These are phyloP conservation scores for Teleogryllus occipitalis DNA, from an alignment of 1,140 invertebrate species.

Conservation along the genomic window DNA sequence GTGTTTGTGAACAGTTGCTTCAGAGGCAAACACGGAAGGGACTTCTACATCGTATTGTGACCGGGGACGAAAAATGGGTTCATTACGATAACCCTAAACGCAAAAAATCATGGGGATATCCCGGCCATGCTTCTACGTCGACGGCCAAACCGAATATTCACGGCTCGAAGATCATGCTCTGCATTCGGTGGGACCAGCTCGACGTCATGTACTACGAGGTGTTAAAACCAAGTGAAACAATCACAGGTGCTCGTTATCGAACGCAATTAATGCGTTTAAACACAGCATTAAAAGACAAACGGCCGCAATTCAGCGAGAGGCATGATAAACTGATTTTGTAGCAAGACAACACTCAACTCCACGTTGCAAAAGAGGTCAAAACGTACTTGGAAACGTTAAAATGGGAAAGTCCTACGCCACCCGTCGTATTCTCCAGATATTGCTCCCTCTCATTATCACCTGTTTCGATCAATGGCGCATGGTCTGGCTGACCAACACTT, in stretches of 20 bases:
- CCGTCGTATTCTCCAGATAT: conserved; percentile 29
- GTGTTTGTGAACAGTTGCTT: conserved; percentile 28
- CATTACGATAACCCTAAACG: too few relatives aligned
- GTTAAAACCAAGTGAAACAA: conserved; percentile 9
- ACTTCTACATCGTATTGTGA: conserved; percentile 29
- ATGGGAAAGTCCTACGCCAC: conserved; percentile 27
- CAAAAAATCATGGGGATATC: too few relatives aligned
- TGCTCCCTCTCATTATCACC: conserved; percentile 28
- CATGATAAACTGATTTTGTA: conserved; percentile 7
- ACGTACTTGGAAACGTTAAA: conserved; percentile 25
- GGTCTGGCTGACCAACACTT: conserved; percentile 26
- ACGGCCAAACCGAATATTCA: too few relatives aligned
- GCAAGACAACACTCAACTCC: background rate
- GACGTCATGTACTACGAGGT: too few relatives aligned
- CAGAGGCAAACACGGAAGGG: conserved; percentile 28
- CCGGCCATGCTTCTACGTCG: too few relatives aligned
- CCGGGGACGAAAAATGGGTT: too few relatives aligned
- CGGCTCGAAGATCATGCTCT: too few relatives aligned
- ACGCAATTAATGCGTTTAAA: conserved; percentile 12
- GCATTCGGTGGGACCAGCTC: too few relatives aligned
- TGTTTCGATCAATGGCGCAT: conserved; percentile 27
- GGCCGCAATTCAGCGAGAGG: conserved; percentile 2
- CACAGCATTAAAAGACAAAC: background rate
- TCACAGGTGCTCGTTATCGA: background rate
- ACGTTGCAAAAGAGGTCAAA: too few relatives aligned